Percentiles rank a stretch among this genome's conserved stretches.
Evolutionary conservation across 2,113 vertebrate genomes (phyloP).

Genomic region (Corydoras maculifer): DNA sequence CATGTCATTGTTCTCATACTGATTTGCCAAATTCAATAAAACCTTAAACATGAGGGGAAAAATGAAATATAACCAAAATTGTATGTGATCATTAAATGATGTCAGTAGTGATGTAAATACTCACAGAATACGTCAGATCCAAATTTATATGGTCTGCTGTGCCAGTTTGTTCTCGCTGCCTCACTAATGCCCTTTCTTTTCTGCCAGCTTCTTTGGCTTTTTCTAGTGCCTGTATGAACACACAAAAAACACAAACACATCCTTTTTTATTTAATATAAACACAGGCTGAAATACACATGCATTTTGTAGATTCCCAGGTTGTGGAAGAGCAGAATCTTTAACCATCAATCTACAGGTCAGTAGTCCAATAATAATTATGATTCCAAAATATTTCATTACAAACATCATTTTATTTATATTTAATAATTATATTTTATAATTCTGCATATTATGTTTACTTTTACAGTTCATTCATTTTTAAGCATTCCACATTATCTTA

Average conservation of each 20-base stretch:
- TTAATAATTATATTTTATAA: not conserved
- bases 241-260: not conserved
- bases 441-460: too few species aligned
- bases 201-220: conserved; percentile 94
- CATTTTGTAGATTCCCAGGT: too few species aligned
- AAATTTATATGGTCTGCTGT: conserved; percentile 79
- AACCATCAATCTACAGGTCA: too few species aligned
- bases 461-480: too few species aligned
- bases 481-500: too few species aligned
- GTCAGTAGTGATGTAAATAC: conserved; percentile 43
- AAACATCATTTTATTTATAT: not conserved
- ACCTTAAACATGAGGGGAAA: not conserved
- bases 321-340: too few species aligned
- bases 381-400: too few species aligned
- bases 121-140: conserved; percentile 91
- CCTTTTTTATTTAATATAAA: too few species aligned
- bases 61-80: not conserved
- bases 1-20: conserved; percentile 93
- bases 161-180: conserved; percentile 80
- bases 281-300: too few species aligned
- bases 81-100: not conserved
- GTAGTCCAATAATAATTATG: not conserved
- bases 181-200: conserved; percentile 82
- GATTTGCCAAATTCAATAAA: conserved; percentile 69
- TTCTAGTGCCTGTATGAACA: conserved; percentile 74